A percentile compares a stretch with the other conserved stretches of the same genome.
These are phyloP conservation scores for Chloropsis hardwickii DNA, from an alignment of 2,113 vertebrate genomes.

Conservation along the genomic window DNA sequence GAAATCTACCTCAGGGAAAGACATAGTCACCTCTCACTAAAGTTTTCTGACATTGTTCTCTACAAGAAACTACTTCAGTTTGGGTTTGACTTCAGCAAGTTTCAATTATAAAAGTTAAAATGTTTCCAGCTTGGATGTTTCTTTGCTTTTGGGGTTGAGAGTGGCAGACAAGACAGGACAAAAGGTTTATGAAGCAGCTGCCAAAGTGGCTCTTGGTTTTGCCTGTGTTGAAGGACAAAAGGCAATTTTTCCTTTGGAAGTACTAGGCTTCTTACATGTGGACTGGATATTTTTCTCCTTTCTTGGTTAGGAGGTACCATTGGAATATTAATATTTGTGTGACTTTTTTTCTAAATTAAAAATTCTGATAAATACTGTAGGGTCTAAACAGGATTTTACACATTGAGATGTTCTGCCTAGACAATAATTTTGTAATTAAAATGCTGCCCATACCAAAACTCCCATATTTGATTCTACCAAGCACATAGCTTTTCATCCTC, in stretches of 20 bases:
- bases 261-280: accelerated
- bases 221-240: not conserved
- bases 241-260: not conserved
- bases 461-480: conserved; percentile 6
- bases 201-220: not conserved
- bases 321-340: not conserved
- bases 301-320: accelerated
- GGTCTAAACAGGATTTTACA: not conserved
- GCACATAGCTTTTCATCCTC: not conserved
- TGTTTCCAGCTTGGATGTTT: not conserved
- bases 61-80: not conserved
- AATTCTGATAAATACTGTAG: not conserved
- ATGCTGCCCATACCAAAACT: not conserved
- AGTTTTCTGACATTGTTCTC: not conserved
- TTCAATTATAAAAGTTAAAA: not conserved
- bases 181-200: not conserved
- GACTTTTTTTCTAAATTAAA: not conserved
- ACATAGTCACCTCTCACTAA: not conserved
- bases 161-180: not conserved
- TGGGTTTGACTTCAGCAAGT: not conserved
- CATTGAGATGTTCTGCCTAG: not conserved
- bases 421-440: not conserved
- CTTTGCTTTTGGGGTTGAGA: not conserved
- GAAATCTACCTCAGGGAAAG: not conserved
- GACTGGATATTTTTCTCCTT: not conserved